Base-by-base conservation (phyloP, 2,888 invertebrate species). In the Auanema freiburgensis region DNA sequence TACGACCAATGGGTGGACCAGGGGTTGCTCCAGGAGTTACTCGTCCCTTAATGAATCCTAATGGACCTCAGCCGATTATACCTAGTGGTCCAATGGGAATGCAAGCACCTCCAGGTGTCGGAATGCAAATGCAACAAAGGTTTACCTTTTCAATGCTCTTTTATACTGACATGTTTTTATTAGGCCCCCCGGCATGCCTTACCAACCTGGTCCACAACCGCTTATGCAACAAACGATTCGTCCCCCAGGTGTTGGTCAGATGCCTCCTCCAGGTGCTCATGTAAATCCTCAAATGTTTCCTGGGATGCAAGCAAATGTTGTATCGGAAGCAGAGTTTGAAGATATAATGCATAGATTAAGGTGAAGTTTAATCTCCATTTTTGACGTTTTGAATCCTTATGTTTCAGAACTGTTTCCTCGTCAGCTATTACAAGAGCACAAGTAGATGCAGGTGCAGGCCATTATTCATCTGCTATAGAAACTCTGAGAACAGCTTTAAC, bases 401-500 rank as follows among this genome's bases (percentile, higher is more conserved):
- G 24, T 53, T 57, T 10, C 25, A 89, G 96, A 77, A 96, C 96
- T 10, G 97, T 98, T 0, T 74, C 78, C 12, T 94, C 94, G 75
- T 93, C 93, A 58, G 98, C 98, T 18, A 98, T 98, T 74, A 92
- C 93, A 14, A 88, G 97, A 66, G 98, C 98, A 12, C 96, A 98
- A 2, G 55, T 66, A 16, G 74, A 74, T 41, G 74, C 72, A 0
- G 54, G 68, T 8, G 24, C 68, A 8, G 43, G 96, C 11, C 97
- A 99, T 86, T 95, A 92, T 86, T 93, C 93, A 1, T 93, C 93
- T 85, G 98, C 98, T 56, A 95, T 98, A 70, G 97, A 98, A 87
- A 98, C 98, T 2, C 88, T 99, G 71, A 94, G 96, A 65, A 99
- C 98, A 0, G 98, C 98, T 8, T 96, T 98, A 80, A 95, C 96